A percentile compares a stretch with the other conserved stretches of the same genome.
These are phyloP conservation scores for Sarotherodon lohbergeri DNA, from an alignment of 2,113 vertebrate species.

Conservation along the genomic window DNA sequence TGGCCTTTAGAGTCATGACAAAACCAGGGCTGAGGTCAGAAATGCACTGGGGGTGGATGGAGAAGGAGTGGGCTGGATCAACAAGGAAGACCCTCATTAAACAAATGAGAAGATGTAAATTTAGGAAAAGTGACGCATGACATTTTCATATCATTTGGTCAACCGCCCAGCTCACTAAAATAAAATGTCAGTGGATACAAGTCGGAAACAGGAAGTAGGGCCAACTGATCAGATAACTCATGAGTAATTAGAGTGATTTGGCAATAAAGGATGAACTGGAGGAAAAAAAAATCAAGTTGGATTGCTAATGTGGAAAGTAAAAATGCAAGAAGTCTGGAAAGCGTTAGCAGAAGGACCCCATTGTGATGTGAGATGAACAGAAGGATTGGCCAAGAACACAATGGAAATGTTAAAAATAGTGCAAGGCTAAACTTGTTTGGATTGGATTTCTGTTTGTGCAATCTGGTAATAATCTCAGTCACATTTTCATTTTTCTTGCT, in stretches of 20 bases:
- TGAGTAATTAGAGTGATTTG: background rate
- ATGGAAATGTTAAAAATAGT: background rate
- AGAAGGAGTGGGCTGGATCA: background rate
- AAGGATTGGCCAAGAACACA: background rate
- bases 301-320: background rate
- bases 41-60: background rate
- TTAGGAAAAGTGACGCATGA: background rate
- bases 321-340: background rate
- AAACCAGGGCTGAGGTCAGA: background rate
- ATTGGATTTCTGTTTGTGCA: background rate
- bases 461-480: background rate
- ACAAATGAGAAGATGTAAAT: background rate
- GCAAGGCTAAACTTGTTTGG: background rate
- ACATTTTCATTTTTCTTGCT: background rate
- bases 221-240: background rate
- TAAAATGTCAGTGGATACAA: background rate
- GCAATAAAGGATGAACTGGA: background rate
- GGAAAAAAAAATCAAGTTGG: background rate
- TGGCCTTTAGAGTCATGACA: background rate
- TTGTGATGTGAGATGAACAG: background rate
- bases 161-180: background rate
- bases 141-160: background rate
- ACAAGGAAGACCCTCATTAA: background rate
- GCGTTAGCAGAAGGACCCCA: background rate
- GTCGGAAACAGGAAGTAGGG: background rate